Evolutionary conservation across 2,888 invertebrate genomes (phyloP).

Genomic region (Drosophila koepferae): DNA sequence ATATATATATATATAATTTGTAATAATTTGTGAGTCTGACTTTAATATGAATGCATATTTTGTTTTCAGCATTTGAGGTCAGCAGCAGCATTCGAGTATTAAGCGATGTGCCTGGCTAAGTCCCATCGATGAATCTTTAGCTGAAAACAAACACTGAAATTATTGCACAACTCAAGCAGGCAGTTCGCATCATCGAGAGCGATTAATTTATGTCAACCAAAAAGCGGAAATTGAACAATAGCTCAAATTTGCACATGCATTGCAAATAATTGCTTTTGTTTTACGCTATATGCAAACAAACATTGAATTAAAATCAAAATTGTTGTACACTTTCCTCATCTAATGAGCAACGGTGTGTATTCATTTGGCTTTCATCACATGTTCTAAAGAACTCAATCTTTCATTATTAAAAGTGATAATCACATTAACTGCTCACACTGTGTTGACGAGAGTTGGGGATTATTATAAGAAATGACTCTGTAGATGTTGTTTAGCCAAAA

Average conservation of each 20-base stretch:
- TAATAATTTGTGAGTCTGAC: conserved; percentile 33
- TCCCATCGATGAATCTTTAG: conserved; percentile 16
- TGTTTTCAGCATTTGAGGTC: conserved; percentile 45
- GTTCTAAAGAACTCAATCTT: neutral
- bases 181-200: conserved; percentile 11
- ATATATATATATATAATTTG: conserved; percentile 20
- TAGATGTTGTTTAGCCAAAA: neutral
- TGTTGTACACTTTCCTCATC: neutral
- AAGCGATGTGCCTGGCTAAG: conserved; percentile 21
- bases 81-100: conserved; percentile 17
- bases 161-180: conserved; percentile 20
- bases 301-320: neutral
- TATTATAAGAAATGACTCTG: neutral
- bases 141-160: neutral
- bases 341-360: neutral
- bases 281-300: conserved; percentile 12
- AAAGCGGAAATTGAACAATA: conserved; percentile 44
- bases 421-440: neutral
- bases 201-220: conserved; percentile 27
- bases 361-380: neutral
- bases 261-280: conserved; percentile 28
- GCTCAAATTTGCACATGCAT: conserved; percentile 38
- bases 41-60: conserved; percentile 28
- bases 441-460: neutral
- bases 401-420: conserved; percentile 7